Conservation (phyloP, 35 echinoderm and acorn worm genomes). For the Amphiura filiformis region DNA sequence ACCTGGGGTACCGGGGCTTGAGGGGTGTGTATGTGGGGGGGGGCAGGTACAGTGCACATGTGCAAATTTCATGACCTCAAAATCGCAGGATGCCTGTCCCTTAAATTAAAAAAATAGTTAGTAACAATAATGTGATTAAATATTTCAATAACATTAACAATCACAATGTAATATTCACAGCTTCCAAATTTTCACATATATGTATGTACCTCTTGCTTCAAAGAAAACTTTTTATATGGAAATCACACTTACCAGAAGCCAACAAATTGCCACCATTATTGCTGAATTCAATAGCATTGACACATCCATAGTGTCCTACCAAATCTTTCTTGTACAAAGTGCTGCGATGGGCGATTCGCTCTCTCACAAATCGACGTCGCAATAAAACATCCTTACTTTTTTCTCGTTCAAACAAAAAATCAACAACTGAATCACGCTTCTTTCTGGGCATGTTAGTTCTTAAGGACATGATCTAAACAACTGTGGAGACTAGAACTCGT, state of each 20-base stretch:
- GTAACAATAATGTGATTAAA: too few species aligned
- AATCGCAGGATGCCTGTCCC: background rate
- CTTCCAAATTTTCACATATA: too few species aligned
- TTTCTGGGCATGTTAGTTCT: background rate
- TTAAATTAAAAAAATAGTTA: too few species aligned
- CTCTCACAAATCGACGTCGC: conserved; percentile 37
- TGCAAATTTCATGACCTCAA: too few species aligned
- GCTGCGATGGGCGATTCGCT: background rate
- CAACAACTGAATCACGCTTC: background rate
- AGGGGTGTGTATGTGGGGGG: too few species aligned
- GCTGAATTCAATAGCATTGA: conserved; percentile 98
- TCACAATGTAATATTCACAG: too few species aligned
- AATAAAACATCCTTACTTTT: background rate
- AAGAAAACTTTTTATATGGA: too few species aligned
- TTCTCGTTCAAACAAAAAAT: background rate
- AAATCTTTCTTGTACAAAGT: conserved; percentile 57
- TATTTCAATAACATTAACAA: too few species aligned
- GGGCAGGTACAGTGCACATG: too few species aligned
- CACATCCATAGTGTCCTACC: conserved; percentile 87
- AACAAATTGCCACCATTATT: conserved; percentile 88
- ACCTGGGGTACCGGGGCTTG: too few species aligned
- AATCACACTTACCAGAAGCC: conserved; percentile 61
- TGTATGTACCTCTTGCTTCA: too few species aligned
- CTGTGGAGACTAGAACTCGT: background rate
- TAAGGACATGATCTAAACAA: background rate